phyloP scores from a whole-genome alignment of 2,888 invertebrate genomes.

The Charanyca ferruginea region DNA sequence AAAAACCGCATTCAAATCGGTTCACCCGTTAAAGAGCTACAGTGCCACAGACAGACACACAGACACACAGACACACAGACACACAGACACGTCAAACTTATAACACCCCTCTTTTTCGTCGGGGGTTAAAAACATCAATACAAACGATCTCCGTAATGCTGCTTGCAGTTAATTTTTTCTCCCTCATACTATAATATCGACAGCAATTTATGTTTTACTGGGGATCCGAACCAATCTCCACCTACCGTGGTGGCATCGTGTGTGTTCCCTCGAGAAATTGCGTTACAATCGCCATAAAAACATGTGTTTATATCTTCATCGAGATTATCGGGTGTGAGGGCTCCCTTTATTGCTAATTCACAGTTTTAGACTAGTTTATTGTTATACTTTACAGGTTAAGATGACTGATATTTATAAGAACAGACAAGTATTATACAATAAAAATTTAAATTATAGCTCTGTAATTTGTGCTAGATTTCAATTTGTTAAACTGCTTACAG shows the following conservation, averaged over 20 bases:
- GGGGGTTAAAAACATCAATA: constrained; percentile 34
- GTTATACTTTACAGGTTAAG: constrained; percentile 39
- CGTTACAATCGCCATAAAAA: constrained; percentile 70
- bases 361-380: constrained; percentile 50
- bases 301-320: constrained; percentile 72
- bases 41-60: too few relatives aligned
- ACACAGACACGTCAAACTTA: too few relatives aligned
- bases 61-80: too few relatives aligned
- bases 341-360: constrained; percentile 65
- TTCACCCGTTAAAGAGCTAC: too few relatives aligned
- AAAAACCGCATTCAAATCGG: too few relatives aligned
- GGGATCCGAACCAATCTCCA: constrained; percentile 57
- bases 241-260: constrained; percentile 62
- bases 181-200: constrained; percentile 58
- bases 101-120: too few relatives aligned
- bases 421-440: background rate
- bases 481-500: too few relatives aligned
- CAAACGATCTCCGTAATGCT: constrained; percentile 32
- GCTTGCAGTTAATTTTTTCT: constrained; percentile 51
- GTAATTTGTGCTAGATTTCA: too few relatives aligned
- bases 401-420: background rate
- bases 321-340: constrained; percentile 57
- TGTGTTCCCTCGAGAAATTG: constrained; percentile 68
- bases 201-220: constrained; percentile 61
- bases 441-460: too few relatives aligned